A percentile compares a stretch with the other conserved stretches of the same genome.
Conservation (phyloP, 2,113 vertebrate genomes). For the Fukomys damarensis region DNA sequence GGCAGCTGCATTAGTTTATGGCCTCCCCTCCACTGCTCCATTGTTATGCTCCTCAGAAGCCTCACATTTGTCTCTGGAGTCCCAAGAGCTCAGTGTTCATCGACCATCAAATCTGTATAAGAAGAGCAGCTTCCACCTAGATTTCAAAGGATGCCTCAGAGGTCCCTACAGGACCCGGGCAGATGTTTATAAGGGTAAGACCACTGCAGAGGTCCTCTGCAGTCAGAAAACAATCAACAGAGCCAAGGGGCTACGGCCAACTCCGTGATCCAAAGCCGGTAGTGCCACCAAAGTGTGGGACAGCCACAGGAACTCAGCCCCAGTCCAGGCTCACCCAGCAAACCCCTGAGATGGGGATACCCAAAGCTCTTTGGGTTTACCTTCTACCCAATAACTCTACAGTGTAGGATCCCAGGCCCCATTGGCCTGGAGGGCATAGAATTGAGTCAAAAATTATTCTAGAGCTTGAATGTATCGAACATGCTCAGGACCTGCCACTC, state of each 20-base stretch:
- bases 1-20: neutral
- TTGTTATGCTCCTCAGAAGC: neutral
- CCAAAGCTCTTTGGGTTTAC: neutral
- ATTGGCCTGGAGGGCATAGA: neutral
- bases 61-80: neutral
- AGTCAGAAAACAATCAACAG: neutral
- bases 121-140: neutral
- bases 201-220: neutral
- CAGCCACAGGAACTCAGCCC: neutral
- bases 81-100: neutral
- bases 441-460: neutral
- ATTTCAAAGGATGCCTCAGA: neutral
- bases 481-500: neutral
- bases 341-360: neutral
- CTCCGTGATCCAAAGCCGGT: neutral
- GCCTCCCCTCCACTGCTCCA: neutral
- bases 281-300: neutral
- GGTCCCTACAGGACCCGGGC: neutral
- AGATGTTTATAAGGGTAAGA: neutral
- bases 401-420: neutral
- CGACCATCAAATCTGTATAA: neutral
- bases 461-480: neutral
- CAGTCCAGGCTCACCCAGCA: neutral
- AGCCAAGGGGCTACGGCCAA: neutral
- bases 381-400: neutral